phyloP scores from a whole-genome alignment of 2,888 invertebrate species.

The Sericinus montela region DNA sequence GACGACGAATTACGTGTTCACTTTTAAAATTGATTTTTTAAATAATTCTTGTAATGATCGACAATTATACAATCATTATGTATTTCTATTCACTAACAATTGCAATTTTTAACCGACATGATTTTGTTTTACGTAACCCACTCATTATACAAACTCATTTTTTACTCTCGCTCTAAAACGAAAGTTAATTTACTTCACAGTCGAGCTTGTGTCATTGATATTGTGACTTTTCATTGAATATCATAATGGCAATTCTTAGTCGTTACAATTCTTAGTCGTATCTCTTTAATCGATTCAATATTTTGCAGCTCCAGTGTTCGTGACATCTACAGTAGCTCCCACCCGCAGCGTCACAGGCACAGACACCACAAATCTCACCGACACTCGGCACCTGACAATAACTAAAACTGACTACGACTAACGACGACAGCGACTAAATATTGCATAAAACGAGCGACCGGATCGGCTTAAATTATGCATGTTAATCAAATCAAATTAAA shows the following conservation, averaged over 20 bases:
- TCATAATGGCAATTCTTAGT: background rate
- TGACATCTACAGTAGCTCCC: conserved; percentile 64
- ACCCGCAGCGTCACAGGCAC: conserved; percentile 59
- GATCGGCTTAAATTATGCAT: background rate
- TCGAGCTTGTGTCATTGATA: too few species aligned
- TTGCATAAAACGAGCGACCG: background rate
- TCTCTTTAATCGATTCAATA: background rate
- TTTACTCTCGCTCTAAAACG: too few species aligned
- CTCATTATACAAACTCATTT: too few species aligned
- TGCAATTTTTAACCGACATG: background rate
- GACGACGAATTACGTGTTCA: too few species aligned
- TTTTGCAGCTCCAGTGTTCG: conserved; percentile 59
- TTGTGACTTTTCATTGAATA: too few species aligned
- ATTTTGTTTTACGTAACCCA: too few species aligned
- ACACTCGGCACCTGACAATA: conserved; percentile 29
- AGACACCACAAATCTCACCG: conserved; percentile 39
- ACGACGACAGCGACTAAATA: background rate
- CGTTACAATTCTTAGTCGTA: background rate
- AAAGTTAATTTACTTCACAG: too few species aligned
- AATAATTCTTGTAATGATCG: too few species aligned
- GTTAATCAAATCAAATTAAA: too few species aligned
- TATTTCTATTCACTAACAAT: background rate
- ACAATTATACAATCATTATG: background rate
- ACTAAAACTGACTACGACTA: conserved; percentile 26
- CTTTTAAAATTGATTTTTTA: too few species aligned